Evolutionary conservation across 1,140 invertebrate species (phyloP).

Genomic region (Orchesella cincta): DNA sequence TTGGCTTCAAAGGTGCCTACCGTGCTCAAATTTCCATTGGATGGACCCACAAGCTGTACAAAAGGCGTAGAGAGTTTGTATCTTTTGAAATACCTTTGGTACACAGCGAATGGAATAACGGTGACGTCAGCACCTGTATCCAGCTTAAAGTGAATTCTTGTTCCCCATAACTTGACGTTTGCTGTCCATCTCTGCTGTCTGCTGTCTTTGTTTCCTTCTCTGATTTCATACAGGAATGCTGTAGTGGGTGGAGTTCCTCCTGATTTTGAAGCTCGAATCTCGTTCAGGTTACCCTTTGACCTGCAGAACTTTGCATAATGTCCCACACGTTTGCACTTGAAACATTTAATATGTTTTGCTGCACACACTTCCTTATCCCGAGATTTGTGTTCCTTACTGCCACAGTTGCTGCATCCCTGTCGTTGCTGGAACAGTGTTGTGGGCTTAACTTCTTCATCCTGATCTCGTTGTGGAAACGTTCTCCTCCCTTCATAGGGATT

Average conservation of each 20-base stretch:
- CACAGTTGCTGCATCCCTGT: background rate
- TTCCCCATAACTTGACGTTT: background rate
- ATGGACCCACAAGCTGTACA: background rate
- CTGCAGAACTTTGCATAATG: slow-evolving; percentile 31
- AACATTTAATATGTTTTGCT: background rate
- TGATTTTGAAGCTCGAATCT: too few relatives aligned
- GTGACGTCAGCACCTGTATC: slow-evolving; percentile 43
- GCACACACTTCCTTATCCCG: background rate
- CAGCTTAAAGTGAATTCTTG: slow-evolving; percentile 4
- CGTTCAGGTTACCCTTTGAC: too few relatives aligned
- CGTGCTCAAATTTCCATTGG: background rate
- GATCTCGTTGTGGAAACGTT: too few relatives aligned
- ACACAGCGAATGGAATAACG: background rate
- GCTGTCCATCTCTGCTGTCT: slow-evolving; percentile 29
- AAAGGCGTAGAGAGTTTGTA: background rate
- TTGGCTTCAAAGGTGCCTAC: background rate
- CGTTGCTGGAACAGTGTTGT: background rate
- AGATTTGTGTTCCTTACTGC: background rate
- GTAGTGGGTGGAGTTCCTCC: too few relatives aligned
- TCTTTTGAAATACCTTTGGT: background rate
- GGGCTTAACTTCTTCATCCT: too few relatives aligned
- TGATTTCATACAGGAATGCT: too few relatives aligned
- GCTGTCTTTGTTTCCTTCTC: too few relatives aligned
- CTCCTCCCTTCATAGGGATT: too few relatives aligned
- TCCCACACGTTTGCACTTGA: slow-evolving; percentile 12